Conservation (phyloP, 2,888 invertebrate genomes). For the Maniola hyperantus region DNA sequence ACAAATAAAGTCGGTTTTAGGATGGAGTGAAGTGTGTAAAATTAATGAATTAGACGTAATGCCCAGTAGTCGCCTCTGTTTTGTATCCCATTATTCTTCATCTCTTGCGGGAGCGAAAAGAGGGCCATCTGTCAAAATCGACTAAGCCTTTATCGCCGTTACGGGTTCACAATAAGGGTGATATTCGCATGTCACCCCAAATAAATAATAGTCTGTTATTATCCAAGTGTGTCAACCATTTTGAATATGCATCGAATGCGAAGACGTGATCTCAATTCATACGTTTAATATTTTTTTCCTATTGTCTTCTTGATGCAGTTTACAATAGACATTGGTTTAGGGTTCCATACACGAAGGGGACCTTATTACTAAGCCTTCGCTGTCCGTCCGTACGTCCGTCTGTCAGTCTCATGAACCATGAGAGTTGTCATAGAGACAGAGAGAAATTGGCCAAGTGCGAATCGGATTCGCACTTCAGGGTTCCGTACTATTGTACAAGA, state of each 20-base stretch:
- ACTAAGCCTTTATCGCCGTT: conserved; percentile 39
- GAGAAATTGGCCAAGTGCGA: too few species aligned
- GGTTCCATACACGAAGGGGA: too few species aligned
- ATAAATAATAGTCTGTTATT: conserved; percentile 35
- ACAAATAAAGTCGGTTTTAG: conserved; percentile 41
- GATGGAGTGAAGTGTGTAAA: conserved; percentile 55
- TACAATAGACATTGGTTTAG: conserved; percentile 2
- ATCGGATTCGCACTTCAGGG: too few species aligned
- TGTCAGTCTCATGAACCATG: too few species aligned
- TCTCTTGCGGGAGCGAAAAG: conserved; percentile 46
- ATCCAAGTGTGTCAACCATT: conserved; percentile 37
- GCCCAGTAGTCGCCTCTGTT: conserved; percentile 71
- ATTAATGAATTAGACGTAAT: conserved; percentile 79
- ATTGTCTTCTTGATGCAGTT: conserved; percentile 28
- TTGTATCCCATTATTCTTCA: conserved; percentile 71
- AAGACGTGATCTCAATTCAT: conserved; percentile 34
- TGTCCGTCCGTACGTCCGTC: too few species aligned
- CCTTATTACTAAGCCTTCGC: too few species aligned
- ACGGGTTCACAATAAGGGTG: conserved; percentile 19
- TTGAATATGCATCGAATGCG: conserved; percentile 38
- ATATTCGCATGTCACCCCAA: conserved; percentile 31
- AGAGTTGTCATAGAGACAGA: too few species aligned
- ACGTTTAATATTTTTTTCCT: conserved; percentile 28
- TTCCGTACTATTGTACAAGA: too few species aligned
- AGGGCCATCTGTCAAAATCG: conserved; percentile 45